Base-by-base conservation (phyloP, 2,113 vertebrate genomes). In the Mixornis gularis region DNA sequence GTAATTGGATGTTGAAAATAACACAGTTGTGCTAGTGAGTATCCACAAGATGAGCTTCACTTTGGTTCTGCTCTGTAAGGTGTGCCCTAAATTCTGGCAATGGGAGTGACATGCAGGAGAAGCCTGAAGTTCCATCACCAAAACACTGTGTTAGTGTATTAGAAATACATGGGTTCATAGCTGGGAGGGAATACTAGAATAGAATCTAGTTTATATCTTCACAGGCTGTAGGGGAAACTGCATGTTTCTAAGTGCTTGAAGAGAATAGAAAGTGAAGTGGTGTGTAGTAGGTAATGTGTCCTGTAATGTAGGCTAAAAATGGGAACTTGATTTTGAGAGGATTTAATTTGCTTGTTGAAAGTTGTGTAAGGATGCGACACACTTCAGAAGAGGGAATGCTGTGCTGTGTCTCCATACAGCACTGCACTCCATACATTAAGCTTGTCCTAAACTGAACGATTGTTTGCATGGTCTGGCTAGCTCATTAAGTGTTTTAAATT, bases 41-140 rank as follows among this genome's bases (percentile, higher is more conserved):
- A 15, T 29, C 34, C 26, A 9, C 0, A 7, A 41, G 41, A n/a
- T 1, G 1, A 73, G 22, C n/a, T 14, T 60, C 13, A 26, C 0
- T 1, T 51, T 40, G 27, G 13, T 62, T 85, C 48, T 84, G 46
- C 62, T 58, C 62, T 40, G 18, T 22, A 27, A 14, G 17, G 25
- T 20, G 27, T 13, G 6, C 25, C n/a, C 41, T 46, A 7, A 69
- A 16, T 70, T 40, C 51, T 5, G 2, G 38, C n/a, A 43, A 0
- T 27, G 25, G 38, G 32, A 66, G 25, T 12, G 53, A 53, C 1
- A 3, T 3, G 12, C 27, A 80, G 78, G 40, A 41, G 49, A 60
- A 68, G 17, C 15, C 38, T 63, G 25, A 63, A 53, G 51, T 74
- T 79, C 22, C 11, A 26, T 27, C 56, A 53, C 14, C 24, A 34